phyloP scores from a whole-genome alignment of 2,113 vertebrate genomes.

The Beaufortia kweichowensis region DNA sequence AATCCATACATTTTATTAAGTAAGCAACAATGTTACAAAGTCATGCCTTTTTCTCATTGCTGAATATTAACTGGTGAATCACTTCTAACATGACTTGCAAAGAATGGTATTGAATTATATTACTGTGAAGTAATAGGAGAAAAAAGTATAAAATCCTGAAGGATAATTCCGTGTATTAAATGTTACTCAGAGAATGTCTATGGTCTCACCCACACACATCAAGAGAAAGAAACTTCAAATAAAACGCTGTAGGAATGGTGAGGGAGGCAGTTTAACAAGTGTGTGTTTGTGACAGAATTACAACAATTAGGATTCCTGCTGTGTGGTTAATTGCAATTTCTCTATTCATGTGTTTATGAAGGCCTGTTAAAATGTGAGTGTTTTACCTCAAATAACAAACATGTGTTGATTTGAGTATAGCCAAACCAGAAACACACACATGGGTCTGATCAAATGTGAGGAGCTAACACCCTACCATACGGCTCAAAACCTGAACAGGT shows the following conservation, averaged over 20 bases:
- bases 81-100: background rate
- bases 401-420: constrained; percentile 51
- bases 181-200: background rate
- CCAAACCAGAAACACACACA: constrained; percentile 61
- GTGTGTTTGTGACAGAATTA: constrained; percentile 57
- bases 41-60: background rate
- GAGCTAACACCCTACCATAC: background rate
- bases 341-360: constrained; percentile 61
- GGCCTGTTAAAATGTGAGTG: constrained; percentile 51
- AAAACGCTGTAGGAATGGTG: constrained; percentile 49
- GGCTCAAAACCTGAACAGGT: constrained; percentile 41
- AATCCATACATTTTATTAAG: background rate
- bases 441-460: constrained; percentile 53
- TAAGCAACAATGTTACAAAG: background rate
- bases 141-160: background rate
- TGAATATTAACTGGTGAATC: background rate
- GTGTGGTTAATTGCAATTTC: constrained; percentile 63
- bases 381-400: constrained; percentile 63
- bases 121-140: background rate
- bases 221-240: constrained; percentile 43
- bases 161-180: background rate
- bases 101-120: background rate
- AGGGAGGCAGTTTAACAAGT: constrained; percentile 57
- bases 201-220: constrained; percentile 32
- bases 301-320: constrained; percentile 59